A percentile compares a stretch with the other conserved stretches of the same genome.
phyloP scores from a whole-genome alignment of 1,140 invertebrate genomes.

The Onthophagus taurus region DNA sequence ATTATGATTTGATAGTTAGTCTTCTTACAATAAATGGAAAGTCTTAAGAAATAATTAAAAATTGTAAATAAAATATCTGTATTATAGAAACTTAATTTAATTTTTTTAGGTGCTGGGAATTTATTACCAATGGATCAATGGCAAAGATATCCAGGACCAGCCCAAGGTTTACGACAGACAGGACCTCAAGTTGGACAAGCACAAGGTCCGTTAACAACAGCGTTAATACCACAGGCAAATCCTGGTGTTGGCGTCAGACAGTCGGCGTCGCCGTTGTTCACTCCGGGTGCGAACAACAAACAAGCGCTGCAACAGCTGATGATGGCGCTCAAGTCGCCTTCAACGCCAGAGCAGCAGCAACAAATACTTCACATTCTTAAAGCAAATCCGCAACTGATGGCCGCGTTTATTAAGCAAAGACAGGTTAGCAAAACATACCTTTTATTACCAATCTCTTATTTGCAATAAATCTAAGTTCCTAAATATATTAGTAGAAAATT shows the following conservation, averaged over 20 bases:
- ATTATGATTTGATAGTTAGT: too few relatives aligned
- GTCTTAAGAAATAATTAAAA: too few relatives aligned
- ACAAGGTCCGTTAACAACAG: conserved; percentile 22
- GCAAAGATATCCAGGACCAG: conserved; percentile 44
- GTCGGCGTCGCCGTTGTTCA: conserved; percentile 6
- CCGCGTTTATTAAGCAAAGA: conserved; percentile 89
- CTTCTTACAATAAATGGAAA: too few relatives aligned
- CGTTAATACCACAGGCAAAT: conserved; percentile 20
- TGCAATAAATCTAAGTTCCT: too few relatives aligned
- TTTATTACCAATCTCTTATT: neutral
- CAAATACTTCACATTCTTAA: conserved; percentile 89
- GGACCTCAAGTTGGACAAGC: conserved; percentile 23
- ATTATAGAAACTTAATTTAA: neutral
- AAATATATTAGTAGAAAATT: too few relatives aligned
- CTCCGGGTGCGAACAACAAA: conserved; percentile 46
- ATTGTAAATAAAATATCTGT: too few relatives aligned
- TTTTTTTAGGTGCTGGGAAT: conserved; percentile 32
- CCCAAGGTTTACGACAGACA: conserved; percentile 39
- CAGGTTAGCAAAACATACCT: conserved; percentile 43
- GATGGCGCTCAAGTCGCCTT: conserved; percentile 78
- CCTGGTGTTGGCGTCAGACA: conserved; percentile 4
- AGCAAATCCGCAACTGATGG: conserved; percentile 92
- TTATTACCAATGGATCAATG: conserved; percentile 60
- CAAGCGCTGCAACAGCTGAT: conserved; percentile 83
- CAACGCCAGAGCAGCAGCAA: conserved; percentile 85